Percentiles rank a stretch among this genome's conserved stretches.
Evolutionary conservation across 2,888 invertebrate species (phyloP).

Genomic region (Meiosimyza platycephala): DNA sequence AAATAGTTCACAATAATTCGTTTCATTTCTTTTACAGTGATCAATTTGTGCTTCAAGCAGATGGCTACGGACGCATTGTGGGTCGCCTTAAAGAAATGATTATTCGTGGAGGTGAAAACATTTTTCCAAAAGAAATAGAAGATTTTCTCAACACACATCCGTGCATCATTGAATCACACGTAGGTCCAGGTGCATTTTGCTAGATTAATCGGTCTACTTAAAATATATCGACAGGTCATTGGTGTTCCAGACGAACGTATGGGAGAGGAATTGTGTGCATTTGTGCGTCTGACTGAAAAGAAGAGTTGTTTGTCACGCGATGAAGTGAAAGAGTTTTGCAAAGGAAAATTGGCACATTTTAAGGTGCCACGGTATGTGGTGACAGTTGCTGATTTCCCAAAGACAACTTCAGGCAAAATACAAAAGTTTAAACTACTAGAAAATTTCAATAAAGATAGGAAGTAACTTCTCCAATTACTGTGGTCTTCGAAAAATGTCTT

Average conservation of each 20-base stretch:
- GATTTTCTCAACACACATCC: constrained; percentile 78
- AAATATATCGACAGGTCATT: constrained; percentile 69
- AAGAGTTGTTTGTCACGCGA: constrained; percentile 67
- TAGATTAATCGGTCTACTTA: background rate
- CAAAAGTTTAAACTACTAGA: constrained; percentile 75
- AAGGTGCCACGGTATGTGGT: constrained; percentile 81
- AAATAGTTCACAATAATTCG: too few species aligned
- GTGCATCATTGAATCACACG: constrained; percentile 75
- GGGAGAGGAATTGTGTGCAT: constrained; percentile 80
- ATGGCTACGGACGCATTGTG: constrained; percentile 77
- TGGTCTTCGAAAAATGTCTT: too few species aligned
- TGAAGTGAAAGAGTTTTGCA: constrained; percentile 73
- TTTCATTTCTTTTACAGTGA: constrained; percentile 51
- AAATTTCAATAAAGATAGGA: constrained; percentile 48
- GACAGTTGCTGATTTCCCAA: constrained; percentile 76
- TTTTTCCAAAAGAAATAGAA: constrained; percentile 85
- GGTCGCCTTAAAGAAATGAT: constrained; percentile 82
- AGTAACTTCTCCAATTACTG: background rate
- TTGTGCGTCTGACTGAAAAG: constrained; percentile 70
- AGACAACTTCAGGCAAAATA: constrained; percentile 83
- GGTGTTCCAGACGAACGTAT: constrained; percentile 78
- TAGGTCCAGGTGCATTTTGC: constrained; percentile 55
- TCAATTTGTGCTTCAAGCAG: constrained; percentile 73
- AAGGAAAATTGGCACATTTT: constrained; percentile 78
- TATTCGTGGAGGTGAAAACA: constrained; percentile 84